phyloP scores from a whole-genome alignment of 2,113 vertebrate species.

The Pampusana beccarii region DNA sequence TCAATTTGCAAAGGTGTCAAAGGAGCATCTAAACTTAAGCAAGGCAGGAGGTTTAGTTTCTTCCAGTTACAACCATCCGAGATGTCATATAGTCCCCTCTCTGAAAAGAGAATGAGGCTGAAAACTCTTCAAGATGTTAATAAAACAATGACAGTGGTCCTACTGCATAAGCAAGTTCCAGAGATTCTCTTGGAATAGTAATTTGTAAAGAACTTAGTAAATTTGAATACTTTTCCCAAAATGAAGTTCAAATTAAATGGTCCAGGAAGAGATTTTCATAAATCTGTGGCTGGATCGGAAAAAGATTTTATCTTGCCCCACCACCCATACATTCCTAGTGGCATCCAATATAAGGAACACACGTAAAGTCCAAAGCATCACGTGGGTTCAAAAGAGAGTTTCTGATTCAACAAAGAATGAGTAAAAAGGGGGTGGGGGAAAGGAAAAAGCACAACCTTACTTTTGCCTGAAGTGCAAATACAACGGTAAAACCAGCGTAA shows the following conservation, averaged over 20 bases:
- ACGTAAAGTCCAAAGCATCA: background rate
- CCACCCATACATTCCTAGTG: background rate
- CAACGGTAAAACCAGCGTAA: background rate
- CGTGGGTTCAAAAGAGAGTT: background rate
- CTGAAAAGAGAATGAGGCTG: background rate
- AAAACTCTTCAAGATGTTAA: background rate
- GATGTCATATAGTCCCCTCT: background rate
- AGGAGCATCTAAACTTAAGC: background rate
- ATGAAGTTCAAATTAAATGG: background rate
- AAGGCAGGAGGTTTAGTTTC: background rate
- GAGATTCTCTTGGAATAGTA: background rate
- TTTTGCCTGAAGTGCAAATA: background rate
- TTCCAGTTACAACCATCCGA: background rate
- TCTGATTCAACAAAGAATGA: background rate
- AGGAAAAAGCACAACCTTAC: background rate
- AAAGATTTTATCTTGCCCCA: background rate
- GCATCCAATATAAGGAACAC: background rate
- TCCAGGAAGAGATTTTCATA: background rate
- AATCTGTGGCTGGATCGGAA: background rate
- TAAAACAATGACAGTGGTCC: background rate
- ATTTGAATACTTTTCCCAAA: background rate
- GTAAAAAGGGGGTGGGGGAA: rapidly evolving
- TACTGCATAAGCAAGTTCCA: background rate
- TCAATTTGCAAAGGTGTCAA: background rate
- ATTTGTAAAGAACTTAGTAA: background rate